These are phyloP conservation scores for Gonocerus acuteangulatus DNA, from an alignment of 2,888 invertebrate genomes.

Conservation along the genomic window DNA sequence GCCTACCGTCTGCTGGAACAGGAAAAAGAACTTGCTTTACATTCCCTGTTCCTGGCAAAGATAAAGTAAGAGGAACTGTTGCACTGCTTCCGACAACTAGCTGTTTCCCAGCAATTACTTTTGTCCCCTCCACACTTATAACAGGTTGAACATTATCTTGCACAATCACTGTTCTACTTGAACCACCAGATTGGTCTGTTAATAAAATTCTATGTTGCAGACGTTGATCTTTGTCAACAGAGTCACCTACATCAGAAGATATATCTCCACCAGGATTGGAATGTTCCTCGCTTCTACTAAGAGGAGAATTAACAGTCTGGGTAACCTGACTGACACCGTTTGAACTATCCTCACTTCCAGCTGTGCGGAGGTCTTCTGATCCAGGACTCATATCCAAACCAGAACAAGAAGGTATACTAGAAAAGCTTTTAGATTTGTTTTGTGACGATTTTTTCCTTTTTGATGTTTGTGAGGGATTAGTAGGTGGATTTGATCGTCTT, in stretches of 20 bases:
- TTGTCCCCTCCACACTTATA: slow-evolving; percentile 37
- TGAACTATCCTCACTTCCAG: slow-evolving; percentile 70
- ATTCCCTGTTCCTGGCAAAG: slow-evolving; percentile 33
- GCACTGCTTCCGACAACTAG: slow-evolving; percentile 39
- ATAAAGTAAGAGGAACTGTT: slow-evolving; percentile 37
- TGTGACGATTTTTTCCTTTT: slow-evolving; percentile 62
- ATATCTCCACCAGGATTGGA: slow-evolving; percentile 52
- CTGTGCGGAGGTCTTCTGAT: slow-evolving; percentile 59
- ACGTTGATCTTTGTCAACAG: slow-evolving; percentile 40
- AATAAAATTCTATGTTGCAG: slow-evolving; percentile 37
- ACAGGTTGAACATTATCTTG: slow-evolving; percentile 43
- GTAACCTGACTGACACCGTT: slow-evolving; percentile 56
- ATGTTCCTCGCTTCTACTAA: slow-evolving; percentile 42
- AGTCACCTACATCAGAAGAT: slow-evolving; percentile 41
- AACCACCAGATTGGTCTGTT: slow-evolving; percentile 39
- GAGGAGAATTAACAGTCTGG: slow-evolving; percentile 45
- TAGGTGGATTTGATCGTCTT: slow-evolving; percentile 63
- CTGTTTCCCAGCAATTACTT: slow-evolving; percentile 39
- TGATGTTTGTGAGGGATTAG: slow-evolving; percentile 60
- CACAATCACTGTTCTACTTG: slow-evolving; percentile 38
- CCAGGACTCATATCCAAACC: slow-evolving; percentile 53
- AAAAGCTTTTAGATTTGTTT: slow-evolving; percentile 51
- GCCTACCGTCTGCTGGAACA: slow-evolving; percentile 39
- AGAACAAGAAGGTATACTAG: slow-evolving; percentile 38
- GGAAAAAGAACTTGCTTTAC: slow-evolving; percentile 37